Conservation (phyloP, 2,113 vertebrate genomes). For the Boleophthalmus pectinirostris region DNA sequence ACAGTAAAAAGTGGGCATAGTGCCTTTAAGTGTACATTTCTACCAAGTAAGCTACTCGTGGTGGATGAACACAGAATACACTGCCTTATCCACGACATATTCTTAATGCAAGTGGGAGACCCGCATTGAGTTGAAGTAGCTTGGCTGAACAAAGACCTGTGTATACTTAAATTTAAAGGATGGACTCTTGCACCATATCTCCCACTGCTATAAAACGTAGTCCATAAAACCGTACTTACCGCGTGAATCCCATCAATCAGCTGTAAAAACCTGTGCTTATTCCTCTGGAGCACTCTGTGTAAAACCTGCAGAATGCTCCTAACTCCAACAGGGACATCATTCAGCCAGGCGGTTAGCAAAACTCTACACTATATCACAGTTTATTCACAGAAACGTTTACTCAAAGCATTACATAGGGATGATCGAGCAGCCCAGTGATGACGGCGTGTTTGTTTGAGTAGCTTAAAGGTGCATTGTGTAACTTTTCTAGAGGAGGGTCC, state of each 20-base stretch:
- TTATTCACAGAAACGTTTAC: constrained; percentile 51
- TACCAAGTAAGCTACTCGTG: too few relatives aligned
- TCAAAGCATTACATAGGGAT: constrained; percentile 42
- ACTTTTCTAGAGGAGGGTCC: not conserved
- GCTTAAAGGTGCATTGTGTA: constrained; percentile 13
- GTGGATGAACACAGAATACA: too few relatives aligned
- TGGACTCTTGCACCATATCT: constrained; percentile 3
- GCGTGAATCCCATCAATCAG: constrained; percentile 27
- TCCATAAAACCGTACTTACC: not conserved
- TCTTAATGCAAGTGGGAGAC: too few relatives aligned
- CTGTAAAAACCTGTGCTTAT: constrained; percentile 26
- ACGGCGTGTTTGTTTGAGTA: constrained; percentile 41
- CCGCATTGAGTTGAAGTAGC: not conserved
- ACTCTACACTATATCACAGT: constrained; percentile 39
- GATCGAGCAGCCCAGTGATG: constrained; percentile 36
- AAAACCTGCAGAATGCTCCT: constrained; percentile 27
- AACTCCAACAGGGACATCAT: constrained; percentile 34
- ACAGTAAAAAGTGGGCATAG: too few relatives aligned
- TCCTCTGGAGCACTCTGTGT: constrained; percentile 21
- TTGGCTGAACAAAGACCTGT: constrained; percentile 10
- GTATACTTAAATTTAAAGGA: not conserved
- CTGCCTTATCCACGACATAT: too few relatives aligned
- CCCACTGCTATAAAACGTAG: constrained; percentile 4
- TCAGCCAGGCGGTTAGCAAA: constrained; percentile 33
- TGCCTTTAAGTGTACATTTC: too few relatives aligned